Base-by-base conservation (phyloP, 64 coral and sea anemone species). In the Actinia tenebrosa region DNA sequence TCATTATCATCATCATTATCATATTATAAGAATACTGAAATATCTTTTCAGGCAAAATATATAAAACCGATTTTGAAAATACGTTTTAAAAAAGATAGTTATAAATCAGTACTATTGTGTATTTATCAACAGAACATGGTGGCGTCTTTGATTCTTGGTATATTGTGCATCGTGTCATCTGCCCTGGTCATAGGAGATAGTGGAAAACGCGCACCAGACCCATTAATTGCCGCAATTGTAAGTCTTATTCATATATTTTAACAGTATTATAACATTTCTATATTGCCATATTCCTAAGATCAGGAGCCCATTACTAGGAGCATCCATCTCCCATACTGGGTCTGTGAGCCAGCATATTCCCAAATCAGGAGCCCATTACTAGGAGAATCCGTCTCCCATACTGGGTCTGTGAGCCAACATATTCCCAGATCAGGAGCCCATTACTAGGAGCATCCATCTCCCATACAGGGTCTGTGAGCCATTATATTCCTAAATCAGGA, bases 111-210 rank as follows among this genome's bases (percentile, higher is more conserved):
- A 1, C 30, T 37, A 37, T 37, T 37, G 1, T 37, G 30, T 37
- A 37, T 37, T 50, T 50, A 50, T 50, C 47, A 50, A 58, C 13
- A 75, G 83, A 64, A 85, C 37, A 18, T 85, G 60, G 56, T 61
- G 15, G 83, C 83, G 26, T 85, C 54, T 17, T 17, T 85, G 16
- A 7, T 85, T 9, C 60, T 85, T 27, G 83, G 83, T 9, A 85
- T 85, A 17, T 16, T 85, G 9, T 85, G 83, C 56, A 85, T 85
- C 42, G 56, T 85, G 18, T 55, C 83, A 11, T 85, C 83, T 85
- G 22, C 10, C 11, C 25, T 85, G 3, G 5, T 85, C 18, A 20
- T 19, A 45, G 83, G 54, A 7, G 3, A 10, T 4, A 0, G 7
- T 3, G 19, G 27, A 25, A 81, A 20, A 11, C 17, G 14, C 44